Base-by-base conservation (phyloP, 2,113 vertebrate species). In the Pollachius pollachius region DNA sequence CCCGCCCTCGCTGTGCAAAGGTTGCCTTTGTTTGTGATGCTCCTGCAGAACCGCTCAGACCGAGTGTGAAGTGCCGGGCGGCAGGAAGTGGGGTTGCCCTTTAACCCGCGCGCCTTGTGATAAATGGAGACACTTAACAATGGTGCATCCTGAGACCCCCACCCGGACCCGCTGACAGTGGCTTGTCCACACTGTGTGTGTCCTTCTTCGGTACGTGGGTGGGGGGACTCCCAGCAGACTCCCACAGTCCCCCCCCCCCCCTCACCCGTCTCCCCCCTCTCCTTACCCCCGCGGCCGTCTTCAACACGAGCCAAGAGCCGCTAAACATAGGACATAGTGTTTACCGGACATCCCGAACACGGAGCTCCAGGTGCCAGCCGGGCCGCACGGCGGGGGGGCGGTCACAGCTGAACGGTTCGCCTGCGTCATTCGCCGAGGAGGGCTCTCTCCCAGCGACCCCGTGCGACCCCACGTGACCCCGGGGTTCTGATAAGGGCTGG, bases 111-210 rank as follows among this genome's bases (percentile, higher is more conserved):
- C 77, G 70, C 82, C 82, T 56, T 86, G 92, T 93, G 89, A 98
- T 98, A 95, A 96, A 98, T 97, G 94, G 94, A 92, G 92, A 90
- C 92, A 92, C 90, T 94, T 94, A 96, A 97, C 96, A 97, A 97
- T 97, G 93, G 93, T 88, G 83, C 93, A 95, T 97, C 96, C 95
- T 94, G 93, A 90, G 77, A 90, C 79, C 79, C 37, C 64, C 87
- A 83, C 84, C 78, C 70, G 75, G 71, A 81, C 76, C 86, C 93
- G 94, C 94, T 96, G 94, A 95, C 93, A 92, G 85, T 34, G 30
- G 80, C 87, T 81, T 85, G 71, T 90, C 92, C 88, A 58, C 88
- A 91, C 91, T 70, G 70, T 72, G 67, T 73, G 77, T 73, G 85
- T 81, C 75, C 79, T 84, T 81, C 73, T 75, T 68, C 83, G 74